Evolutionary conservation across 2,888 invertebrate genomes (phyloP), one percentile per base, ranked within the genome.

Genomic region (Margaritifera margaritifera): DNA sequence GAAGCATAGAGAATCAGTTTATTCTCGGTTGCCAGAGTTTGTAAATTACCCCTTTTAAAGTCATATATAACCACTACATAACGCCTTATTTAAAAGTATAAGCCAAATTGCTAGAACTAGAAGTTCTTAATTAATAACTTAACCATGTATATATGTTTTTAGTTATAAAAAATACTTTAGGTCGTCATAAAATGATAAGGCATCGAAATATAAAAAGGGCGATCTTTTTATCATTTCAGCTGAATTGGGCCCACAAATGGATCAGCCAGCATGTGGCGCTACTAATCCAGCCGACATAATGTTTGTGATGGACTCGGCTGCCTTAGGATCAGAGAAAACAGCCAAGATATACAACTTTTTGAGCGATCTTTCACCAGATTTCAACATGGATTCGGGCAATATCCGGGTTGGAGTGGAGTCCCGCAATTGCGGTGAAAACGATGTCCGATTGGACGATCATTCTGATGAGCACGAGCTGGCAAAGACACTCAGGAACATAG

Each of bases 351-450:
- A 75, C 53, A 63, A 69, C 15, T 86, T 85, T 69, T 78, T 86
- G 8, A 68, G 72, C 8, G 68, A 76, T 22, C 60, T 85, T 8
- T 68, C 80, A 11, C 62, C 75, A 15, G 72, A 80, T 54, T 83
- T 85, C 68, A 79, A 80, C 62, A 77, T 83, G 65, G 75, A 75
- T 18, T 59, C 74, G 8, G 81, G 79, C 20, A 77, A 76, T 62
- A 79, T 83, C 8, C 69, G 82, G n/a, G 81, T 82, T 18, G 84
- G 84, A 0, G 64, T 86, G 24, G 70, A 83, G 52, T 80, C 84
- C 8, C 77, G 75, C 59, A 78, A 71, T 51, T 84, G 84, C 56
- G 77, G 75, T 42, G 66, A 74, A 1, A 77, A 73, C 4, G 83
- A 84, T 60, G 77, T 87, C 57, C 27, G 62, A 2, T 74, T 84